Conservation (phyloP, 2,797 vertebrate genomes). For the Coracias cyanogaster region DNA sequence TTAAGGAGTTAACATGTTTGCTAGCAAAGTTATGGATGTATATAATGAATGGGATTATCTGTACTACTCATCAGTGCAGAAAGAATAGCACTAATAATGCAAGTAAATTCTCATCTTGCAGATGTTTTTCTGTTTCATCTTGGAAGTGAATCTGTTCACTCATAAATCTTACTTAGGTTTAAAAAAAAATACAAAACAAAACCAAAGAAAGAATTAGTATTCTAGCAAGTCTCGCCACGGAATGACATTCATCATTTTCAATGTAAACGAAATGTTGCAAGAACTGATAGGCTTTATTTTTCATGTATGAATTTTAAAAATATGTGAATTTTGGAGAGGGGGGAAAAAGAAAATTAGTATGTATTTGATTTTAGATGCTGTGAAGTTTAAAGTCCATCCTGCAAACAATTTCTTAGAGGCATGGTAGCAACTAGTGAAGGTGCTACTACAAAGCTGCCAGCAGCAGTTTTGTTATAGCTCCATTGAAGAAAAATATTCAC, state of each 20-base stretch:
- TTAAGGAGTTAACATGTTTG: neutral
- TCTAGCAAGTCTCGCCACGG: neutral
- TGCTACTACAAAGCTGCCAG: neutral
- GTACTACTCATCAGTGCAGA: conserved; percentile 31
- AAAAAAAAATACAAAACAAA: neutral
- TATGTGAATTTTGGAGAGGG: neutral
- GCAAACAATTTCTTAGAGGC: neutral
- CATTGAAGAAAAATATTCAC: neutral
- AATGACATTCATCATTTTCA: conserved; percentile 34
- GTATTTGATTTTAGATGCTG: neutral
- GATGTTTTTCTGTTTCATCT: conserved; percentile 65
- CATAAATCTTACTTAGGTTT: conserved; percentile 52
- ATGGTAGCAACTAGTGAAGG: neutral
- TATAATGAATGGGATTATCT: conserved; percentile 36
- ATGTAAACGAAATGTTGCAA: neutral
- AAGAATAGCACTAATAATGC: conserved; percentile 56
- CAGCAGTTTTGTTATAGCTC: neutral
- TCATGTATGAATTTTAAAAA: neutral
- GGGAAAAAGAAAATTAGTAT: neutral
- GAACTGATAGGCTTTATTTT: neutral
- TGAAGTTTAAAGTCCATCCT: neutral
- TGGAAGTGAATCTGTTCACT: conserved; percentile 48
- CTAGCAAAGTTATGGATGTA: neutral
- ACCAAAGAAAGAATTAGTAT: conserved; percentile 26
- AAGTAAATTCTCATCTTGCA: conserved; percentile 60